Base-by-base conservation (phyloP, 2,797 vertebrate species). In the Discoglossus pictus region DNA sequence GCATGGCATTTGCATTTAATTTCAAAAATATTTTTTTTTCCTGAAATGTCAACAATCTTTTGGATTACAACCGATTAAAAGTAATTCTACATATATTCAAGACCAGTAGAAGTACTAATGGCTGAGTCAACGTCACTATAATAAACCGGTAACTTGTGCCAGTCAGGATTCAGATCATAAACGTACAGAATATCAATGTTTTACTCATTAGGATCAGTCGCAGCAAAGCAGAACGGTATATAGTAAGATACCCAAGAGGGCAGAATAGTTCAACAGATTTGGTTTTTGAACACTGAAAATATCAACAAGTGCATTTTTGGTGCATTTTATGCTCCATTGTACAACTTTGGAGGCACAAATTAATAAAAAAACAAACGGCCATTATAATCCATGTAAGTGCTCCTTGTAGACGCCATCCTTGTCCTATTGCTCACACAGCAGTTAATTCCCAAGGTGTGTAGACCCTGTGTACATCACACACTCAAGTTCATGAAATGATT, bases 401-500 rank as follows among this genome's bases (percentile, higher is more conserved):
- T 23, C 12, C 46, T 50, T 13, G 3, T n/a, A 25, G 4, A 7
- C 27, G 12, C 46, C 27, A 0, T 15, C 9, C 18, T 47, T 21
- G 23, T 25, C 4, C 46, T 50, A 50, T 24, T 40, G 35, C 17
- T 50, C 60, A 62, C 23, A 56, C 3, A 31, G 10, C 51, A 65
- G 21, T n/a, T 7, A 7, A n/a, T 34, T 15, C 11, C n/a, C n/a
- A n/a, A n/a, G 1, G 42, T 20, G 15, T 25, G 4, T 1, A 11
- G 25, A 44, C 18, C 20, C 15, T 34, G n/a, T 55, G 17, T n/a
- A n/a, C n/a, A n/a, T n/a, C n/a, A n/a, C n/a, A n/a, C n/a, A n/a
- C 7, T 27, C 7, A 13, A n/a, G 21, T 23, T 85, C 79, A 90
- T 53, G 83, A 85, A 73, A 85, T 78, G 48, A 82, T 77, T 83